phyloP scores from a whole-genome alignment of 2,113 vertebrate species.

The Phylloscopus trochiloides region DNA sequence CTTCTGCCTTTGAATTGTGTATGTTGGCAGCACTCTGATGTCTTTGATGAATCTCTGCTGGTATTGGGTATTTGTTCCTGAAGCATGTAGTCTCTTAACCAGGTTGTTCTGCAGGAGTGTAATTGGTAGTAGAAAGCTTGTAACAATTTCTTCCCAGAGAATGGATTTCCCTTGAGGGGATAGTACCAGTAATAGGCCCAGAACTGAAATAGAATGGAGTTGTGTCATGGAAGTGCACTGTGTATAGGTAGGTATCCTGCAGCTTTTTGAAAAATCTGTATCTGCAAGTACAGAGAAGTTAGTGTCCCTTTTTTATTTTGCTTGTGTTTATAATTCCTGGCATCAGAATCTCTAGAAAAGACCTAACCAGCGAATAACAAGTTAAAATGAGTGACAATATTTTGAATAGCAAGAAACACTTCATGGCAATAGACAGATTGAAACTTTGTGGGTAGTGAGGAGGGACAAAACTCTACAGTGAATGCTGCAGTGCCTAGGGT shows the following conservation, averaged over 20 bases:
- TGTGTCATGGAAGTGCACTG: fast-evolving
- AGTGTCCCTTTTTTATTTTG: not conserved
- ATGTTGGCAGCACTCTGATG: not conserved
- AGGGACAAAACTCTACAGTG: not conserved
- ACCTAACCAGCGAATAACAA: not conserved
- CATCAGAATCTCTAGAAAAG: not conserved
- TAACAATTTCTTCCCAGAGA: not conserved
- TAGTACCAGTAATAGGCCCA: not conserved
- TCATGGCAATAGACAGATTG: not conserved
- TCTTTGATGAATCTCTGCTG: not conserved
- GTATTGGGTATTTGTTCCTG: not conserved
- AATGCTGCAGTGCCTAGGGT: not conserved
- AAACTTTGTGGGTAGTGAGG: not conserved
- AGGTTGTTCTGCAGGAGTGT: not conserved
- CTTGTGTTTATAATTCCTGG: not conserved
- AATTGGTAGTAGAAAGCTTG: not conserved
- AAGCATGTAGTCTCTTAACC: not conserved
- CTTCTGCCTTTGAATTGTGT: not conserved
- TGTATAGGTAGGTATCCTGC: not conserved
- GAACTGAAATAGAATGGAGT: not conserved
- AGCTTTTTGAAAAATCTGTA: not conserved
- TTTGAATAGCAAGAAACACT: not conserved
- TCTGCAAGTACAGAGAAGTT: not conserved
- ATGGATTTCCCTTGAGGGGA: not conserved
- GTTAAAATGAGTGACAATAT: not conserved